Percentiles rank a stretch among this genome's conserved stretches.
Evolutionary conservation across 2,888 invertebrate species (phyloP).

Genomic region (Physocephala rufipes): DNA sequence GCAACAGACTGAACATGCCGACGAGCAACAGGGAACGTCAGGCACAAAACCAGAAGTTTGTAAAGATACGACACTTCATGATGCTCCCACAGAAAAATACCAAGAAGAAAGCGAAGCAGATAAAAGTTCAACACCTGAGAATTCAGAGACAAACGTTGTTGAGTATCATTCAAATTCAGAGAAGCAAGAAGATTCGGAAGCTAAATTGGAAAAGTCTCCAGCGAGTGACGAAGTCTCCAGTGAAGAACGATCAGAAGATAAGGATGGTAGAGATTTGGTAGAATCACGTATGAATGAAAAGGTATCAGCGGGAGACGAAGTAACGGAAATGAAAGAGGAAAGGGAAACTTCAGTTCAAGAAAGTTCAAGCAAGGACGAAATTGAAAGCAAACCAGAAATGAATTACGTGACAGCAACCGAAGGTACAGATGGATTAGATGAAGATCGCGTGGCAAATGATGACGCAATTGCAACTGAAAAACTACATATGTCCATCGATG

Average conservation of each 20-base stretch:
- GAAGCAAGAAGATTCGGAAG: not conserved
- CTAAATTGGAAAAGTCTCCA: not conserved
- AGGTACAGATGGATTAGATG: conserved; percentile 34
- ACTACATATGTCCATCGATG: conserved; percentile 41
- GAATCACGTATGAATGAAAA: conserved; percentile 3
- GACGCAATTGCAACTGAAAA: conserved; percentile 33
- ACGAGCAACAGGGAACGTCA: conserved; percentile 23
- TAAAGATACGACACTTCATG: not conserved
- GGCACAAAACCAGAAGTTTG: not conserved
- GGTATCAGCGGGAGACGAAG: conserved; percentile 8
- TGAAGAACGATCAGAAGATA: not conserved
- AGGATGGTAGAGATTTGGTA: not conserved
- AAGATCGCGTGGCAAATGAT: conserved; percentile 43
- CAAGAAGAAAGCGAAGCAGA: conserved; percentile 25
- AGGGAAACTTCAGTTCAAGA: not conserved
- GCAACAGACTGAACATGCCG: conserved; percentile 33
- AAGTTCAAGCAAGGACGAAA: not conserved
- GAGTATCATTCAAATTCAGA: no score
- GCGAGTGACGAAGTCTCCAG: conserved; percentile 51
- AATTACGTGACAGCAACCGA: conserved; percentile 23
- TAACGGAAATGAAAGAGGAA: conserved; percentile 19
- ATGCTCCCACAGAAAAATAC: not conserved
- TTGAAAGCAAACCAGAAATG: not conserved
- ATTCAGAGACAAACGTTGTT: no score
- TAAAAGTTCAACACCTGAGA: conserved; percentile 43